Base-by-base conservation (phyloP, 1,140 invertebrate genomes). In the Nasonia longicornis region DNA sequence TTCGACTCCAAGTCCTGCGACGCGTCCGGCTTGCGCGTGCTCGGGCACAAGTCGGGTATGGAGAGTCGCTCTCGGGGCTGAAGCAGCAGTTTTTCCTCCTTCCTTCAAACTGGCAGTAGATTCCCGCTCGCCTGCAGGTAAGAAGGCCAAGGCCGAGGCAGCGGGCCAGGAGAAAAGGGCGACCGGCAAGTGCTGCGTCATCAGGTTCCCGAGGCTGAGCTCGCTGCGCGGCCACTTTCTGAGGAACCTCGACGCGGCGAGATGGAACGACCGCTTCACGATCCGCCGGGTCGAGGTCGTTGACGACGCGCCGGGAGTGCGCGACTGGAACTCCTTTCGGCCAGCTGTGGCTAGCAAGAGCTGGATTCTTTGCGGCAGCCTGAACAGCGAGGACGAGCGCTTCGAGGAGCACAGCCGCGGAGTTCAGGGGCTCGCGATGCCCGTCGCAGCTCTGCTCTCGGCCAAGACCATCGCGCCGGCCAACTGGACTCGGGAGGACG, bases 1-100 rank as follows among this genome's bases (percentile, higher is more conserved):
- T 91, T 91, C 66, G 86, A 91, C 84, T 86, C 90, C 1, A 84
- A 85, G 16, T 26, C 86, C 12, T 90, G 89, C 64, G 87, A 89
- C 45, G n/a, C 20, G 7, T 10, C 16, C 0, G 90, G 90, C 0
- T 38, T 79, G 2, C 83, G 84, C 1, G 72, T 88, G 7, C 45
- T 74, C 0, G 84, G 86, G 1, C 82, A 86, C 16, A 84, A 87
- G 29, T 85, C 84, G 67, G 79, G 81, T 67, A 82, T 58, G 26
- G 26, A 26, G 26, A 26, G 26, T 26, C 26, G 26, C 26, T 26
- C 26, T 26, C 26, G 26, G 26, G 26, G 26, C 26, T 26, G 26
- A 26, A 26, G 26, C 26, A 26, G 26, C 26, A 0, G 26, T 26
- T 26, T 26, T 26, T 26, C 26, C 26, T 26, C 1, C 26, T 26